Evolutionary conservation across 2,888 invertebrate genomes (phyloP).

Genomic region (Acanthacorydalis orientalis): DNA sequence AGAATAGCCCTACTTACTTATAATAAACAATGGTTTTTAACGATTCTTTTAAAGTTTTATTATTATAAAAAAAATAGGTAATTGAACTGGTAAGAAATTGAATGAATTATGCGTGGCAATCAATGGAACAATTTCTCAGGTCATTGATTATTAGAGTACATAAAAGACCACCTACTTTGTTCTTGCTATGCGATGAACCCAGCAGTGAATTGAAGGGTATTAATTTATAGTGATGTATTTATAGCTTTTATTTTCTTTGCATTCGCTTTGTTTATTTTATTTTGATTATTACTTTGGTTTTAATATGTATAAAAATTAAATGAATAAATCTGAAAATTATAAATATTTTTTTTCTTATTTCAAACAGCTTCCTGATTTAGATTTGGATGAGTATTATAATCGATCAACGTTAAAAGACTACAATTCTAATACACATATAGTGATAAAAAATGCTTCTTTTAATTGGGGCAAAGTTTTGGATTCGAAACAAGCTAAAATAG

Average conservation of each 20-base stretch:
- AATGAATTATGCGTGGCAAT: no score
- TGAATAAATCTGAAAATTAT: background rate
- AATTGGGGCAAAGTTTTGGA: slow-evolving; percentile 27
- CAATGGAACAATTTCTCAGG: no score
- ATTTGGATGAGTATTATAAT: slow-evolving; percentile 44
- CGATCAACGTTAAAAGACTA: slow-evolving; percentile 23
- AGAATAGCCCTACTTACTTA: no score
- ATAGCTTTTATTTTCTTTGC: background rate
- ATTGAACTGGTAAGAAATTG: no score
- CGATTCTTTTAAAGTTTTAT: no score
- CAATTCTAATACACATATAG: slow-evolving; percentile 33
- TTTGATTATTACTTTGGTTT: background rate
- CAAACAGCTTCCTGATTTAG: slow-evolving; percentile 40
- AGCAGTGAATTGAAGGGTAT: no score
- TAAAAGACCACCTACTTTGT: no score
- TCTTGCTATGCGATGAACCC: no score
- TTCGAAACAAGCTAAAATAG: background rate
- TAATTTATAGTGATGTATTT: no score
- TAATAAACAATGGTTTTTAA: no score
- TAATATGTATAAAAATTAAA: background rate
- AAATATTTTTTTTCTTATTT: background rate
- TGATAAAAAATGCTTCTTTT: slow-evolving; percentile 42
- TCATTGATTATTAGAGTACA: no score
- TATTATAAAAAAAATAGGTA: no score
- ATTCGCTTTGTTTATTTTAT: background rate